Conservation (phyloP, 2,797 vertebrate genomes). For the Sebastes kiyomatsui region DNA sequence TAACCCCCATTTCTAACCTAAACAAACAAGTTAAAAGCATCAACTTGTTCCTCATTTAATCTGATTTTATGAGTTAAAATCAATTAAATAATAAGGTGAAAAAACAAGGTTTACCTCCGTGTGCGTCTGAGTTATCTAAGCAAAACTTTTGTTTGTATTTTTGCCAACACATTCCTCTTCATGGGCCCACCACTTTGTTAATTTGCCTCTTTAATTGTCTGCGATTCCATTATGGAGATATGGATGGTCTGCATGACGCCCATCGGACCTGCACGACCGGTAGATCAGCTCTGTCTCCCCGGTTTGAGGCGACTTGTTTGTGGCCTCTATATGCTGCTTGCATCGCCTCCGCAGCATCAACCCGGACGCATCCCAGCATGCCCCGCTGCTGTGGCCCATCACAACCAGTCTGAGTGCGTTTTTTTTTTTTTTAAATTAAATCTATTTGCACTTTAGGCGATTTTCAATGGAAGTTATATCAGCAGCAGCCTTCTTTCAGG, state of each 20-base stretch:
- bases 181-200: slow-evolving; percentile 37
- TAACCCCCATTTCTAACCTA: background rate
- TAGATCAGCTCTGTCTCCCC: slow-evolving; percentile 13
- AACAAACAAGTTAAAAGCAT: background rate
- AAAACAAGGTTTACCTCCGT: background rate
- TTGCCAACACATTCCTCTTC: slow-evolving; percentile 2
- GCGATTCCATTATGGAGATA: slow-evolving; percentile 42
- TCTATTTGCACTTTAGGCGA: slow-evolving; percentile 11
- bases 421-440: background rate
- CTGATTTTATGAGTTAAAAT: background rate
- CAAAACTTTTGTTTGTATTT: background rate
- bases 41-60: background rate
- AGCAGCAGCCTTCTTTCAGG: slow-evolving; percentile 9
- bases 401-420: background rate
- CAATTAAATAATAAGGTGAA: background rate
- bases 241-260: slow-evolving; percentile 30
- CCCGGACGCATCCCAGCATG: slow-evolving; percentile 41
- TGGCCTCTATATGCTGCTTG: slow-evolving; percentile 5
- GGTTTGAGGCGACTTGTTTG: background rate
- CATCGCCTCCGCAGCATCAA: slow-evolving; percentile 16
- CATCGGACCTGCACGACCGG: background rate
- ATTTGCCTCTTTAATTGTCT: slow-evolving; percentile 54
- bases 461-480: slow-evolving; percentile 1
- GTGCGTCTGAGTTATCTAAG: background rate
- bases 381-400: slow-evolving; percentile 22